These are phyloP conservation scores for Podiceps cristatus DNA, from an alignment of 2,113 vertebrate genomes.

Conservation along the genomic window DNA sequence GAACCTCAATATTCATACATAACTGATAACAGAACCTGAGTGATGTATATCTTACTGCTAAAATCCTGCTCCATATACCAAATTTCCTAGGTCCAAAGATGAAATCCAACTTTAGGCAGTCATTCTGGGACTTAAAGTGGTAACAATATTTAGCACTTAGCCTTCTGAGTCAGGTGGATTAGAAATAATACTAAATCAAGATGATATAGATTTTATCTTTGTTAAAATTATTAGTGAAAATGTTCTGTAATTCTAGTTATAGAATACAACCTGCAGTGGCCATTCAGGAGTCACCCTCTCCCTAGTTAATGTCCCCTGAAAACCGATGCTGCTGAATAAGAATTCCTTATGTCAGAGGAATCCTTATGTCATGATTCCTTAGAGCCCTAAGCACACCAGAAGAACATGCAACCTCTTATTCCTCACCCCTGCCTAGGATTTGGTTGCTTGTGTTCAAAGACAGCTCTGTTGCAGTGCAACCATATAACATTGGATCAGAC, in stretches of 20 bases:
- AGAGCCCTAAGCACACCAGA: background rate
- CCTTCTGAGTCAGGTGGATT: background rate
- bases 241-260: background rate
- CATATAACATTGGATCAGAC: background rate
- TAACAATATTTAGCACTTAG: background rate
- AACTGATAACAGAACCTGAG: background rate
- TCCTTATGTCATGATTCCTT: background rate
- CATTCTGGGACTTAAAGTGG: background rate
- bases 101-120: background rate
- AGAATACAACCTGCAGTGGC: background rate
- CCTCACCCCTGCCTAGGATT: background rate
- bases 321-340: background rate
- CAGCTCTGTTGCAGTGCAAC: background rate
- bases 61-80: background rate
- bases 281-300: background rate
- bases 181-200: background rate
- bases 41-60: background rate
- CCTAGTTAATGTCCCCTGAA: background rate
- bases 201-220: background rate
- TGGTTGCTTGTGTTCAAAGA: background rate
- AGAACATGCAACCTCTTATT: background rate
- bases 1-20: background rate
- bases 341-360: background rate
- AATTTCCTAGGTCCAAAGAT: background rate
- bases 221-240: background rate